Percentiles rank a stretch among this genome's conserved stretches.
phyloP scores from a whole-genome alignment of 2,888 invertebrate genomes.

The Seira musarum region DNA sequence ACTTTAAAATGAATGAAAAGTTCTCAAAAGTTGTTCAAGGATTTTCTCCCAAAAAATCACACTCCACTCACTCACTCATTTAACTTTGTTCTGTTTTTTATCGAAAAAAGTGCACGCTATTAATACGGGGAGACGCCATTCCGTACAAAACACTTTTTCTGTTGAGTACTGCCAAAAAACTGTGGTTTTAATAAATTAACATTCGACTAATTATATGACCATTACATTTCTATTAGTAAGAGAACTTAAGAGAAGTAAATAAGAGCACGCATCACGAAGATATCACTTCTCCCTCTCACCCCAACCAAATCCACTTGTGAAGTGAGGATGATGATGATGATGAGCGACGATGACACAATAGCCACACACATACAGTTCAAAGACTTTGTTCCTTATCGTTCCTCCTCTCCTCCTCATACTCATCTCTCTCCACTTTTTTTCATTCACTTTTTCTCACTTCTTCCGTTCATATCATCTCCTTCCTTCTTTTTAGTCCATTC shows the following conservation, averaged over 20 bases:
- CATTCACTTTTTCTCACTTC: conserved; percentile 19
- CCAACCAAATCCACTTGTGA: no score
- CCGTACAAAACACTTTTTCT: conserved; percentile 57
- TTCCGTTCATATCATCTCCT: conserved; percentile 2
- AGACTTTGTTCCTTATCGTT: conserved; percentile 57
- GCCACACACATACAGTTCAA: conserved; percentile 42
- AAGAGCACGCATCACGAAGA: no score
- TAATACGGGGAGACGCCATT: neutral
- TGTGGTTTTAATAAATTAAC: neutral
- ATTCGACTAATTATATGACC: no score
- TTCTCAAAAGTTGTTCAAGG: conserved; percentile 4
- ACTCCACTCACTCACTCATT: neutral
- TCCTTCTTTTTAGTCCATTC: neutral
- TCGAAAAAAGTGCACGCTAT: neutral
- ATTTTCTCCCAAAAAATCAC: neutral
- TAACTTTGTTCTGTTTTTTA: neutral
- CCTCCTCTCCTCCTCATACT: neutral
- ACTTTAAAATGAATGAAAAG: conserved; percentile 12
- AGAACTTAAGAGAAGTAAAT: no score
- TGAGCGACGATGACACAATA: no score
- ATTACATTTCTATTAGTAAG: no score
- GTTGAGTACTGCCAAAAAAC: conserved; percentile 47
- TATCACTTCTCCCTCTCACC: no score
- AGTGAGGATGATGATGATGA: no score
- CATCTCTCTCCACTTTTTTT: neutral